Percentiles rank a stretch among this genome's conserved stretches.
Conservation (phyloP, 2,888 invertebrate species). For the Orthosia gracilis region DNA sequence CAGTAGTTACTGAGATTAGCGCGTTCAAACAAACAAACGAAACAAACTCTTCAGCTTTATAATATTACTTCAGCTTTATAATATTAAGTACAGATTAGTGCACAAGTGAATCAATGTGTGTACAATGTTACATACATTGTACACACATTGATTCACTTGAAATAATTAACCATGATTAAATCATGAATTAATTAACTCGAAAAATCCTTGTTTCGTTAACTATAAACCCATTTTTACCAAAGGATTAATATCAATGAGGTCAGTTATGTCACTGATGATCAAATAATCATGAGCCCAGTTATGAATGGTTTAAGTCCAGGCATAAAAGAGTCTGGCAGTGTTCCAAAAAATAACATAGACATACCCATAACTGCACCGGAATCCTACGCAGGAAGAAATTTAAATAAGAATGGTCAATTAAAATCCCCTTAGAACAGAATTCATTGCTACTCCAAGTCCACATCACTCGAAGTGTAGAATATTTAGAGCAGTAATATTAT, state of each 20-base stretch:
- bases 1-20: too few species aligned
- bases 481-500: constrained; percentile 89
- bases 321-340: constrained; percentile 23
- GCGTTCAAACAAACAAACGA: too few species aligned
- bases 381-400: constrained; percentile 50
- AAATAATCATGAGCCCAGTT: neutral
- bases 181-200: too few species aligned
- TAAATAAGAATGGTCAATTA: constrained; percentile 69
- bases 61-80: too few species aligned
- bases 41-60: too few species aligned
- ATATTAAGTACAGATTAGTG: too few species aligned
- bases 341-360: constrained; percentile 28
- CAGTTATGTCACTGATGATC: neutral
- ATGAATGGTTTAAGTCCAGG: constrained; percentile 7
- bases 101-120: too few species aligned
- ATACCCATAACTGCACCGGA: constrained; percentile 49
- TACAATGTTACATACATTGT: too few species aligned
- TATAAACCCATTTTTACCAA: neutral
- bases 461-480: constrained; percentile 78
- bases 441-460: constrained; percentile 76
- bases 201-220: neutral
- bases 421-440: constrained; percentile 71
- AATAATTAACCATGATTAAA: too few species aligned
- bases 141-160: too few species aligned
- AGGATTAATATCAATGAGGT: neutral